Base-by-base conservation (phyloP, 2,797 vertebrate genomes). In the Phrynocephalus forsythii region DNA sequence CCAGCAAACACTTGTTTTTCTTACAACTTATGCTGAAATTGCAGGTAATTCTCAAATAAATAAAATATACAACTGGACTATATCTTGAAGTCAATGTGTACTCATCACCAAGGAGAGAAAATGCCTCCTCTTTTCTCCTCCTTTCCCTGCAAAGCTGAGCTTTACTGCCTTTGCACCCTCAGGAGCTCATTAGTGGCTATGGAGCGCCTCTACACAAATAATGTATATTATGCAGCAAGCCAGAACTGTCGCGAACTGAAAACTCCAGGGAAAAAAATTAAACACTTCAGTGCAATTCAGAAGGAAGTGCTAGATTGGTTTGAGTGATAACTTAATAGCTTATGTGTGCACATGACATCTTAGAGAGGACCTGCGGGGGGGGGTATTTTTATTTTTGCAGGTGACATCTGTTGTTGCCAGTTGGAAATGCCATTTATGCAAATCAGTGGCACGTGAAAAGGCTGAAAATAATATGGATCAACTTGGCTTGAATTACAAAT, bases 171-270 rank as follows among this genome's bases (percentile, higher is more conserved):
- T 93, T 90, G 86, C 82, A 76, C 85, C 73, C 83, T 93, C 67
- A 79, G 81, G 48, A 71, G 82, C 68, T 94, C 85, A 78, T 93
- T 92, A 92, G 92, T 91, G 94, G 89, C 91, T 91, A 87, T 91
- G 89, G 88, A 91, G 83, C 94, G 44, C 68, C 69, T 91, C 90
- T 80, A 89, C 87, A 91, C 68, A 93, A 93, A 63, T n/a, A 79
- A 79, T 89, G 87, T 72, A 81, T 0, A 0, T 88, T 0, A 0
- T 88, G 91, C 82, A 75, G 79, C 86, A 86, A 93, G 11, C 48
- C 88, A 60, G 84, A 60, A 72, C 83, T 86, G 83, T 89, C 90
- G 82, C 67, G 92, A 89, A 87, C 88, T 89, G 72, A 93, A 91
- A 93, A 86, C 56, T 86, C 87, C 68, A 72, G 15, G 15, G 56